Evolutionary conservation across 2,797 vertebrate species (phyloP).

Genomic region (Gambusia yucatana): DNA sequence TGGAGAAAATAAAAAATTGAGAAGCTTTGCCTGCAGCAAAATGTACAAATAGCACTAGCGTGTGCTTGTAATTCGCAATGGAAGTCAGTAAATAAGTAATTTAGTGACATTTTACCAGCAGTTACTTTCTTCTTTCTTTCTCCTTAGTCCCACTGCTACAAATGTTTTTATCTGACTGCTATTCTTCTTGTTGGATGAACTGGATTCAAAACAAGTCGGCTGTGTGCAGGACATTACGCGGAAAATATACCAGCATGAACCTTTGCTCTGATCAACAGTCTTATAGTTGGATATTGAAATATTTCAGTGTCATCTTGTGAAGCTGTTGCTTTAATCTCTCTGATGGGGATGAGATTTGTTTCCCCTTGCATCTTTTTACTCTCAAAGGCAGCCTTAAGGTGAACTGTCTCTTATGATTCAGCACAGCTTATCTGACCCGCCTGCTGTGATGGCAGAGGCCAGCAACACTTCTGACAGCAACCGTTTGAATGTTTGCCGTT

Average conservation of each 20-base stretch:
- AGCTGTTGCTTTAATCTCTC: constrained; percentile 63
- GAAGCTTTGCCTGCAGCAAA: constrained; percentile 31
- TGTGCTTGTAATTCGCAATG: background rate
- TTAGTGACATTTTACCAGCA: constrained; percentile 43
- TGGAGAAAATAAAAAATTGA: background rate
- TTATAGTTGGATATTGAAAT: constrained; percentile 46
- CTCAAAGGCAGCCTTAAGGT: constrained; percentile 45
- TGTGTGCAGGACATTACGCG: constrained; percentile 26
- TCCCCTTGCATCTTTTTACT: constrained; percentile 42
- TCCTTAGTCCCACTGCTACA: constrained; percentile 24
- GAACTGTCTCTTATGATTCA: constrained; percentile 59
- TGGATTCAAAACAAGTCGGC: constrained; percentile 69
- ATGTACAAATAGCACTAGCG: constrained; percentile 33
- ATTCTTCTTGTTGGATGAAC: constrained; percentile 55
- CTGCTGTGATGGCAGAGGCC: constrained; percentile 50
- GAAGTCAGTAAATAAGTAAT: constrained; percentile 25
- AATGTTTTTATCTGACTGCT: constrained; percentile 52
- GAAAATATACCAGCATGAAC: constrained; percentile 54
- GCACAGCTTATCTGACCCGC: constrained; percentile 46
- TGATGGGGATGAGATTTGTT: constrained; percentile 48
- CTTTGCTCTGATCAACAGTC: constrained; percentile 49
- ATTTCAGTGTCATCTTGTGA: constrained; percentile 63
- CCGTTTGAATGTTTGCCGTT: constrained; percentile 53
- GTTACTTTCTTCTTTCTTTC: constrained; percentile 23
- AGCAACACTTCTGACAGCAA: constrained; percentile 53